These are phyloP conservation scores for Micronycteris hirsuta DNA, from an alignment of 2,113 vertebrate species.

Conservation along the genomic window DNA sequence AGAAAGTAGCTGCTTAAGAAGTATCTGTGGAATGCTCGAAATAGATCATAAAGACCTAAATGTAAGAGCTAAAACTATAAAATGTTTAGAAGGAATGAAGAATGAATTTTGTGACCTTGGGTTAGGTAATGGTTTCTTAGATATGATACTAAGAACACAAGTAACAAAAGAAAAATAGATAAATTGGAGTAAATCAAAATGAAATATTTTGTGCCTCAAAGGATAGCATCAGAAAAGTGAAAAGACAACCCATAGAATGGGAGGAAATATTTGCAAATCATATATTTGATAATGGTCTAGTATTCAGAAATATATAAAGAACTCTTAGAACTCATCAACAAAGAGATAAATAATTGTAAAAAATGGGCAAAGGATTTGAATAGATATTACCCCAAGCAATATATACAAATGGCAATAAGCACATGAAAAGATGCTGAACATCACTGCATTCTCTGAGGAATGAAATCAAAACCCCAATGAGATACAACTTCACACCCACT, in stretches of 20 bases:
- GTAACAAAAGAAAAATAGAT: neutral
- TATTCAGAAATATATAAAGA: neutral
- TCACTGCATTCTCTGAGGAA: neutral
- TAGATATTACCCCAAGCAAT: neutral
- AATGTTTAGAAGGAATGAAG: neutral
- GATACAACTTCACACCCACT: rapidly evolving
- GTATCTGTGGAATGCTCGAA: neutral
- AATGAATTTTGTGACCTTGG: neutral
- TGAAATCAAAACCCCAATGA: neutral
- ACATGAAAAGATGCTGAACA: neutral
- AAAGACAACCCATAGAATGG: neutral
- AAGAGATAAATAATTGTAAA: neutral
- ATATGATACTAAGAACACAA: neutral
- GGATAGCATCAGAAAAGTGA: neutral
- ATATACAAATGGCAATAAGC: neutral
- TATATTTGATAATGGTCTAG: neutral
- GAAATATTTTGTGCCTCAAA: neutral
- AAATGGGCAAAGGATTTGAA: neutral
- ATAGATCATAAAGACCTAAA: neutral
- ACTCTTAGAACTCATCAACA: neutral
- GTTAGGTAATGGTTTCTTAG: neutral
- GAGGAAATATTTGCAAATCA: neutral
- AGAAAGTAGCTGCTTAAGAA: neutral
- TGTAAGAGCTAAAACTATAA: neutral
- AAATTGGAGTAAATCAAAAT: neutral